Percentiles rank a stretch among this genome's conserved stretches.
Evolutionary conservation across 2,888 invertebrate species (phyloP).

Genomic region (Stenichneumon culpator): DNA sequence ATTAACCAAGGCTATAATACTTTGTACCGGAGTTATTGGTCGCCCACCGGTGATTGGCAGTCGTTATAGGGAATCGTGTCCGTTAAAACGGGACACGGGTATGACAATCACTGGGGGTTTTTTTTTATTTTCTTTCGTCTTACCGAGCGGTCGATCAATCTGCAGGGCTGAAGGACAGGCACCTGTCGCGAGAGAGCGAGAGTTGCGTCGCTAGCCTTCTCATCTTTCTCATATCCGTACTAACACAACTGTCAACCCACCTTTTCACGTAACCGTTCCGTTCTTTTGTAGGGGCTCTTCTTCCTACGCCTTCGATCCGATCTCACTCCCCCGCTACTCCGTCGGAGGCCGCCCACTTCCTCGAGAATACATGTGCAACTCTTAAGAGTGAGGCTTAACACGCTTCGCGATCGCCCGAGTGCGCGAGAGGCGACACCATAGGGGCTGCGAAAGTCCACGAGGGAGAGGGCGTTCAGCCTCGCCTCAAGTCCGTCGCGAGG

Average conservation of each 20-base stretch:
- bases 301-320: slow-evolving; percentile 62
- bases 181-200: slow-evolving; percentile 46
- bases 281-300: slow-evolving; percentile 73
- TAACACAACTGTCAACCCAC: slow-evolving; percentile 18
- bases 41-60: neutral
- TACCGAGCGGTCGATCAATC: neutral
- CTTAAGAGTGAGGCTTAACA: neutral
- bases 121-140: neutral
- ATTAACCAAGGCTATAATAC: slow-evolving; percentile 24
- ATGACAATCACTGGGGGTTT: neutral
- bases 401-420: neutral
- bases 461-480: neutral
- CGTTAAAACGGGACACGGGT: neutral
- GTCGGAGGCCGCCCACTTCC: slow-evolving; percentile 44
- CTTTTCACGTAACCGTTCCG: slow-evolving; percentile 70
- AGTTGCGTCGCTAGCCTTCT: slow-evolving; percentile 54
- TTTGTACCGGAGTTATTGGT: slow-evolving; percentile 15
- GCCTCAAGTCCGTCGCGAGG: slow-evolving; percentile 3
- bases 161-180: neutral
- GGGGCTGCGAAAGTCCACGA: neutral
- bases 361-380: slow-evolving; percentile 31
- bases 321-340: slow-evolving; percentile 31
- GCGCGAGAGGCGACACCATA: neutral
- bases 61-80: neutral
- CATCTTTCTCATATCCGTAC: slow-evolving; percentile 54